phyloP scores from a whole-genome alignment of 2,797 vertebrate genomes.

The Lepidocolaptes lacrymiger region DNA sequence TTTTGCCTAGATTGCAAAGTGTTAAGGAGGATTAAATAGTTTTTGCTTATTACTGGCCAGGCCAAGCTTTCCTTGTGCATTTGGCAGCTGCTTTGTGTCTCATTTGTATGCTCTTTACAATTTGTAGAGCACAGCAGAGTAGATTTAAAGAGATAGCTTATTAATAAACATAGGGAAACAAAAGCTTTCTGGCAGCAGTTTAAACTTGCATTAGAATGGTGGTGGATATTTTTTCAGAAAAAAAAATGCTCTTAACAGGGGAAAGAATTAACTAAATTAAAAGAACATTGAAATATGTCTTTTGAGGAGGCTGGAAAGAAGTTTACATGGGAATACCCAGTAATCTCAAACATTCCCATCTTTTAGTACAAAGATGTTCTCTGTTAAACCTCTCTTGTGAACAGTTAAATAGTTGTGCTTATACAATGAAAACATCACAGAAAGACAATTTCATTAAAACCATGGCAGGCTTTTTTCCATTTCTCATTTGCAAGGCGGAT shows the following conservation, averaged over 20 bases:
- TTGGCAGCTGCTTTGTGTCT: conserved; percentile 27
- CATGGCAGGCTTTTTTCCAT: neutral
- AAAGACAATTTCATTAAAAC: neutral
- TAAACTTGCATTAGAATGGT: neutral
- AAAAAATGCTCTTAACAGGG: neutral
- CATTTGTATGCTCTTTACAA: neutral
- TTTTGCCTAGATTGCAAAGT: neutral
- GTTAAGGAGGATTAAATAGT: conserved; percentile 7
- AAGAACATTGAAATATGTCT: neutral
- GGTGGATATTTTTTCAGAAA: rapidly evolving
- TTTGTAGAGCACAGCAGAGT: neutral
- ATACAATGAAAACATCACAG: neutral
- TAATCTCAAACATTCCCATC: neutral
- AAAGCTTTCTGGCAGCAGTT: conserved; percentile 5
- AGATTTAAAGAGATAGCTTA: conserved; percentile 13
- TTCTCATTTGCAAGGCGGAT: neutral
- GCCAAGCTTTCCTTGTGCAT: neutral
- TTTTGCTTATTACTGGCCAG: neutral
- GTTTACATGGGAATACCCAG: neutral
- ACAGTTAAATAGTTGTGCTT: neutral
- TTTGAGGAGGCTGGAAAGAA: neutral
- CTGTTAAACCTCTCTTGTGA: neutral
- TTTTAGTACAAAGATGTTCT: neutral
- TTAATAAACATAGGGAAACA: conserved; percentile 24
- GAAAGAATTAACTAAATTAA: neutral